phyloP scores from a whole-genome alignment of 2,113 vertebrate genomes.

The Aegithalos caudatus region DNA sequence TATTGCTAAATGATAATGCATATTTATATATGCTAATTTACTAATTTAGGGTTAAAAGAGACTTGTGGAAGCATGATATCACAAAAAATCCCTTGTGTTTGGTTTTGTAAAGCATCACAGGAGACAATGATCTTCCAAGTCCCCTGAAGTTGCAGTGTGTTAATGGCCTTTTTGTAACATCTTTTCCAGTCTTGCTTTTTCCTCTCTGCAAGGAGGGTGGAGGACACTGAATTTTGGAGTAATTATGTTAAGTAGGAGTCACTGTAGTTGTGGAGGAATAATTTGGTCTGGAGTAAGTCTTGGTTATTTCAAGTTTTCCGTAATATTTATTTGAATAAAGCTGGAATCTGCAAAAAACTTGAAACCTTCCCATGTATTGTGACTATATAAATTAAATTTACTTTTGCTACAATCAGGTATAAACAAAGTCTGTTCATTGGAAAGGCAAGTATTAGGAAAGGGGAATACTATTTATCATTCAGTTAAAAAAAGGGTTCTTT shows the following conservation, averaged over 20 bases:
- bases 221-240: not conserved
- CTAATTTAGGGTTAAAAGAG: not conserved
- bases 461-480: not conserved
- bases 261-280: not conserved
- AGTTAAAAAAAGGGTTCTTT: not conserved
- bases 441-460: not conserved
- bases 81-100: not conserved
- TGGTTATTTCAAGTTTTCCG: not conserved
- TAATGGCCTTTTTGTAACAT: not conserved
- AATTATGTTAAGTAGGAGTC: not conserved
- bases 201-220: accelerated
- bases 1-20: not conserved
- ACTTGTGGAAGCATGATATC: not conserved
- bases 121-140: not conserved
- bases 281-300: not conserved
- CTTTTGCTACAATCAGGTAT: not conserved
- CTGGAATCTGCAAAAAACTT: not conserved
- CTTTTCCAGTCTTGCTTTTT: not conserved
- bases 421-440: not conserved
- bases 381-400: not conserved
- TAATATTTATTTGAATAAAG: not conserved
- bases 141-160: not conserved
- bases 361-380: not conserved
- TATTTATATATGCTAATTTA: not conserved
- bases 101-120: not conserved